These are phyloP conservation scores for Periophthalmodon schlosseri DNA, from an alignment of 2,113 vertebrate species.

Conservation along the genomic window DNA sequence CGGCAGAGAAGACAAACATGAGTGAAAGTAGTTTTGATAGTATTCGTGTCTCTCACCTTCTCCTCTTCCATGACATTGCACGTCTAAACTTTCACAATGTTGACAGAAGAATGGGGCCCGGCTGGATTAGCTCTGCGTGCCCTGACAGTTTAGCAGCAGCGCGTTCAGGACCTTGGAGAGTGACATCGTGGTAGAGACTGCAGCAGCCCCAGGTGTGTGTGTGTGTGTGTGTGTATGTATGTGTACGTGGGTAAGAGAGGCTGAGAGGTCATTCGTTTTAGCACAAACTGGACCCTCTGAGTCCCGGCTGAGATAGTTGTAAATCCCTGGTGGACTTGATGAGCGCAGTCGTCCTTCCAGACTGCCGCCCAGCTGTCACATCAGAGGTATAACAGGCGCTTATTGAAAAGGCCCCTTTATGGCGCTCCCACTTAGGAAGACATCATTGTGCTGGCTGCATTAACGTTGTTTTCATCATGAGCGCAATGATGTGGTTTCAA, in stretches of 20 bases:
- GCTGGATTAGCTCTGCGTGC: conserved; percentile 29
- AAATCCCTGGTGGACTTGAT: conserved; percentile 22
- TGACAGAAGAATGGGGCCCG: conserved; percentile 17
- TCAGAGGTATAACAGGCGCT: conserved; percentile 30
- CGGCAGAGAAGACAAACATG: background rate
- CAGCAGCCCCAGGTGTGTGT: conserved; percentile 9
- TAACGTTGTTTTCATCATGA: conserved; percentile 51
- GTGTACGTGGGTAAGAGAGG: conserved; percentile 10
- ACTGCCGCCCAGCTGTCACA: conserved; percentile 6
- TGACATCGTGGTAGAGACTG: conserved; percentile 13
- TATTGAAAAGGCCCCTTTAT: conserved; percentile 48
- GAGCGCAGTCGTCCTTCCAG: conserved; percentile 4
- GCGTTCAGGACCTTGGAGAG: conserved; percentile 29
- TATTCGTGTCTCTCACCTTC: background rate
- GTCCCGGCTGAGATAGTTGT: conserved; percentile 21
- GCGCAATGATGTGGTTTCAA: conserved; percentile 26
- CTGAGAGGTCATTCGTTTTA: conserved; percentile 32
- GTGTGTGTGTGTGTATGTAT: conserved; percentile 14
- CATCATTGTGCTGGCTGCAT: conserved; percentile 38
- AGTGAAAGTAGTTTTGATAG: background rate
- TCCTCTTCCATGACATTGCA: conserved; percentile 3
- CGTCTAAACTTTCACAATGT: conserved; percentile 1
- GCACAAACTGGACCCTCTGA: conserved; percentile 18
- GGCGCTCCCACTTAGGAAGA: conserved; percentile 45
- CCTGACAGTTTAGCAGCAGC: conserved; percentile 24